Percentiles rank a stretch among this genome's conserved stretches.
Evolutionary conservation across 2,888 invertebrate species (phyloP).

Genomic region (Lordiphosa andalusiaca): DNA sequence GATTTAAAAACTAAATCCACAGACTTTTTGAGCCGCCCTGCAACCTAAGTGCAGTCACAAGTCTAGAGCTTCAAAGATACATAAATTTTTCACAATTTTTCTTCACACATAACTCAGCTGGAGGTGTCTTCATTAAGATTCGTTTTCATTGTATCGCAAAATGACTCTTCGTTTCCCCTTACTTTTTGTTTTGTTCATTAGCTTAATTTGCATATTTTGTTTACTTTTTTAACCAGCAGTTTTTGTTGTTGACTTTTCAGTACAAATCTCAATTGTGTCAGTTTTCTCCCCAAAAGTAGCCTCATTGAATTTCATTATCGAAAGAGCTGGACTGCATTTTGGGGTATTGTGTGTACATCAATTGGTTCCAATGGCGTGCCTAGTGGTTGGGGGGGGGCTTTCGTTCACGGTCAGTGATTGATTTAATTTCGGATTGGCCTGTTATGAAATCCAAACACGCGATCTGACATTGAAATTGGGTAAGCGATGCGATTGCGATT

Average conservation of each 20-base stretch:
- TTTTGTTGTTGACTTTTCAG: slow-evolving; percentile 17
- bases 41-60: slow-evolving; percentile 2
- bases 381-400: slow-evolving; percentile 7
- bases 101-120: slow-evolving; percentile 34
- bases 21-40: not conserved
- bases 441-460: slow-evolving; percentile 56
- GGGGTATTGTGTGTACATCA: slow-evolving; percentile 4
- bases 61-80: not conserved
- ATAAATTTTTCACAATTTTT: slow-evolving; percentile 14
- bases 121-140: slow-evolving; percentile 10
- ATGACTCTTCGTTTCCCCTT: not conserved
- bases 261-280: slow-evolving; percentile 1
- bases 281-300: not conserved
- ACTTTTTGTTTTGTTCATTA: slow-evolving; percentile 32
- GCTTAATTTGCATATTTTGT: slow-evolving; percentile 45
- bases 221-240: slow-evolving; percentile 23
- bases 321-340: not conserved
- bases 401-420: slow-evolving; percentile 70
- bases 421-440: slow-evolving; percentile 50
- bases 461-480: slow-evolving; percentile 62
- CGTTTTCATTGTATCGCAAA: slow-evolving; percentile 1
- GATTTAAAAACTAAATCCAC: too few species aligned
- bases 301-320: slow-evolving; percentile 1
- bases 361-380: slow-evolving; percentile 9
- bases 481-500: slow-evolving; percentile 49